These are phyloP conservation scores for Cataglyphis albicans DNA, from an alignment of 2,888 invertebrate species.

Conservation along the genomic window DNA sequence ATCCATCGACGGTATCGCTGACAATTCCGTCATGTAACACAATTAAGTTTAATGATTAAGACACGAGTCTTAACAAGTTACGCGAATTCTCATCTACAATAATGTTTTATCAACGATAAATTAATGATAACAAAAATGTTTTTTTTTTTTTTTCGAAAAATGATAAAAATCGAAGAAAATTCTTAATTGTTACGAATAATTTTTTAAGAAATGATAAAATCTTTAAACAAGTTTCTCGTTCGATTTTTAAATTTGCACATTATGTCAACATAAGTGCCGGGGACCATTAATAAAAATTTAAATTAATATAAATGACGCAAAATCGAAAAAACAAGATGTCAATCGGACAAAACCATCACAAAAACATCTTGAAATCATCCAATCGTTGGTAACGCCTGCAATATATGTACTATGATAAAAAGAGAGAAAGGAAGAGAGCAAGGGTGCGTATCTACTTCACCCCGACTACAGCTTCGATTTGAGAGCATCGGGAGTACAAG, in stretches of 20 bases:
- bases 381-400: not conserved
- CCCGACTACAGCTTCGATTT: slow-evolving; percentile 49
- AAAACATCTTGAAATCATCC: slow-evolving; percentile 11
- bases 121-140: not conserved
- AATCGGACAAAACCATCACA: not conserved
- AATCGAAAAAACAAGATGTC: not conserved
- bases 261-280: too few species aligned
- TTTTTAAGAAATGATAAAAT: not conserved
- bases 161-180: not conserved
- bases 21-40: slow-evolving; percentile 17
- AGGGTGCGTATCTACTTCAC: slow-evolving; percentile 10
- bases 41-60: slow-evolving; percentile 23
- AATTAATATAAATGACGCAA: not conserved
- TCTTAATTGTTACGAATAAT: not conserved
- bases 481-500: slow-evolving; percentile 59
- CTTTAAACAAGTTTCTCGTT: not conserved
- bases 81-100: not conserved
- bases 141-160: not conserved
- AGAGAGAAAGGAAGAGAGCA: too few species aligned
- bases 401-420: slow-evolving; percentile 1
- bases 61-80: slow-evolving; percentile 6
- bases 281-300: not conserved
- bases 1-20: slow-evolving; percentile 2
- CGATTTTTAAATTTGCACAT: not conserved
- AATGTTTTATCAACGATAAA: not conserved